phyloP scores from a whole-genome alignment of 92 coral and sea anemone species.

The Metridium senile region DNA sequence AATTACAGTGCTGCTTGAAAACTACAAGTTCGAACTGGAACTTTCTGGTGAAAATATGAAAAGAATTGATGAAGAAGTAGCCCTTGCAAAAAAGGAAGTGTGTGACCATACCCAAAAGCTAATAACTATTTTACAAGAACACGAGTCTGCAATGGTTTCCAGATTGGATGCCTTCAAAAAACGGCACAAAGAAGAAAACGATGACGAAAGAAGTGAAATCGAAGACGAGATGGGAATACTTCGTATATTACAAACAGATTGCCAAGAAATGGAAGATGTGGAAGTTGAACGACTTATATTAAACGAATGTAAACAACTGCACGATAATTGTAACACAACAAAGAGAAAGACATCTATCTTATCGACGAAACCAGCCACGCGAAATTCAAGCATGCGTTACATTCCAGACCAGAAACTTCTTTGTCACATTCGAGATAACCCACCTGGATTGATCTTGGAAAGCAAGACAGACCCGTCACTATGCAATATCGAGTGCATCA shows the following conservation, averaged over 20 bases:
- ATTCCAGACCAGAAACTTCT: not conserved
- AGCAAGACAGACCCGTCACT: constrained; percentile 18
- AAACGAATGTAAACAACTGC: not conserved
- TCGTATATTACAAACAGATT: not conserved
- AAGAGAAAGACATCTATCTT: not conserved
- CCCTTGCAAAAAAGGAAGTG: not conserved
- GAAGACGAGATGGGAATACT: not conserved
- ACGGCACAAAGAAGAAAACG: not conserved
- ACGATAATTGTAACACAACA: not conserved
- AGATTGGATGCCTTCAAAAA: not conserved
- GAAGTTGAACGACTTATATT: not conserved
- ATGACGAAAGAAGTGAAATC: not conserved
- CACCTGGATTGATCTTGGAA: not conserved
- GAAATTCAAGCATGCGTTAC: not conserved
- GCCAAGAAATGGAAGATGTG: not conserved
- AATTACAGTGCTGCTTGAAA: not conserved
- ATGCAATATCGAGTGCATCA: not conserved
- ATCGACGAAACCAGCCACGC: constrained; percentile 3
- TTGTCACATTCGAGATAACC: not conserved
- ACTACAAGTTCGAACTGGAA: not conserved
- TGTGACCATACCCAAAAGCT: not conserved
- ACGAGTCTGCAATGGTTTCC: not conserved
- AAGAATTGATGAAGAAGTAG: not conserved
- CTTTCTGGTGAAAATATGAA: constrained; percentile 2
- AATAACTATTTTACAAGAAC: constrained; percentile 1